Percentiles rank a stretch among this genome's conserved stretches.
Evolutionary conservation across 2,113 vertebrate species (phyloP).

Genomic region (Colossoma macropomum): DNA sequence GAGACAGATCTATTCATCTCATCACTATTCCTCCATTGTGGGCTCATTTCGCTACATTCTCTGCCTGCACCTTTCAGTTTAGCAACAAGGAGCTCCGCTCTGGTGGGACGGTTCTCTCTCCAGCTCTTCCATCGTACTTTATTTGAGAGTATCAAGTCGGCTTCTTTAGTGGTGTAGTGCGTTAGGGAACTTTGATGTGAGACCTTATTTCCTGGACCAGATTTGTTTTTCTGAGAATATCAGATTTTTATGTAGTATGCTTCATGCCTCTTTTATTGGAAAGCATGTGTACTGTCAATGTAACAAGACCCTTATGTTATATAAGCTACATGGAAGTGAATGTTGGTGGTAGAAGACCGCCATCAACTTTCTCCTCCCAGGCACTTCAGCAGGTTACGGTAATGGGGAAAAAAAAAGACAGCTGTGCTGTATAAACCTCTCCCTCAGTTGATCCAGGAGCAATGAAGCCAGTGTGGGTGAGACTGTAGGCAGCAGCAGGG

Average conservation of each 20-base stretch:
- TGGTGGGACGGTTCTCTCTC: slow-evolving; percentile 14
- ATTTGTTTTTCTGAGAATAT: slow-evolving; percentile 30
- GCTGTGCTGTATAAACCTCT: slow-evolving; percentile 43
- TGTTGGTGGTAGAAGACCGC: slow-evolving; percentile 41
- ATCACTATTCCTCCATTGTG: slow-evolving; percentile 36
- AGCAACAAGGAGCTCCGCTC: slow-evolving; percentile 27
- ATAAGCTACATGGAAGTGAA: slow-evolving; percentile 55
- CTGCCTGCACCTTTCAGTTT: slow-evolving; percentile 23
- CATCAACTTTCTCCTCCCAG: slow-evolving; percentile 39
- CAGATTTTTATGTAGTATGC: slow-evolving; percentile 9
- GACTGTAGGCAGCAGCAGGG: slow-evolving; percentile 4
- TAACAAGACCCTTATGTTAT: slow-evolving; percentile 47
- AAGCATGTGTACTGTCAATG: slow-evolving; percentile 39
- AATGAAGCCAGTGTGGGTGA: slow-evolving; percentile 20
- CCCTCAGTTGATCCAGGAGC: slow-evolving; percentile 34
- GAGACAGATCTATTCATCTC: slow-evolving; percentile 33
- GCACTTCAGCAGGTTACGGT: slow-evolving; percentile 44
- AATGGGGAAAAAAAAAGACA: slow-evolving; percentile 17
- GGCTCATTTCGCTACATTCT: slow-evolving; percentile 31
- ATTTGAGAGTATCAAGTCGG: slow-evolving; percentile 29
- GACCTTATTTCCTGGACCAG: slow-evolving; percentile 45
- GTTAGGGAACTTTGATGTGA: slow-evolving; percentile 22
- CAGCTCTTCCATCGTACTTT: slow-evolving; percentile 37
- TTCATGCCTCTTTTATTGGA: slow-evolving; percentile 27
- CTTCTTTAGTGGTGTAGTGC: slow-evolving; percentile 34